These are phyloP conservation scores for Sminthurinus signatus DNA, from an alignment of 1,140 invertebrate genomes.

Conservation along the genomic window DNA sequence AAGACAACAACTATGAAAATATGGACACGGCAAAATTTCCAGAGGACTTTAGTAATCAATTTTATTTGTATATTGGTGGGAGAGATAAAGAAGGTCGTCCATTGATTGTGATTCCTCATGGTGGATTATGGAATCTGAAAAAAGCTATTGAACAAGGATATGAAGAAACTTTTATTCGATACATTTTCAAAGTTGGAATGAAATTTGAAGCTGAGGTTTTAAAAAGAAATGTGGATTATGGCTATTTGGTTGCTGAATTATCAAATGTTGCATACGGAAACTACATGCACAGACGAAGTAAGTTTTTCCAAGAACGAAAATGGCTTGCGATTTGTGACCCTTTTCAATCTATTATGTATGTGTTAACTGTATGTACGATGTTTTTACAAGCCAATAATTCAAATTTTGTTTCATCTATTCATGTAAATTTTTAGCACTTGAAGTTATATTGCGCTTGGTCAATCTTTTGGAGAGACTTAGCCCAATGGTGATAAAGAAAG, in stretches of 20 bases:
- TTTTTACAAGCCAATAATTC: too few species aligned
- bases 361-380: too few species aligned
- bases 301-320: background rate
- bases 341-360: too few species aligned
- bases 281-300: slow-evolving; percentile 2
- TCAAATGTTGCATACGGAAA: slow-evolving; percentile 3
- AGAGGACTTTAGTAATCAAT: background rate
- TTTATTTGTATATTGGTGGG: background rate
- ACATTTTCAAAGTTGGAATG: background rate
- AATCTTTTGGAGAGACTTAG: background rate
- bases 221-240: background rate
- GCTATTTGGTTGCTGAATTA: background rate
- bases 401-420: too few species aligned
- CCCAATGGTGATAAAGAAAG: slow-evolving; percentile 2
- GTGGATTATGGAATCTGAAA: background rate
- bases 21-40: background rate
- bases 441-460: background rate
- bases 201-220: slow-evolving; percentile 3
- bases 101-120: background rate
- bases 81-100: background rate
- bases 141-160: background rate
- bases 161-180: background rate
- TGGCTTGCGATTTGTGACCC: too few species aligned
- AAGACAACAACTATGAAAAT: background rate
- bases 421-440: background rate